Conservation (phyloP, 2,113 vertebrate species). For the Hyperopisus bebe region DNA sequence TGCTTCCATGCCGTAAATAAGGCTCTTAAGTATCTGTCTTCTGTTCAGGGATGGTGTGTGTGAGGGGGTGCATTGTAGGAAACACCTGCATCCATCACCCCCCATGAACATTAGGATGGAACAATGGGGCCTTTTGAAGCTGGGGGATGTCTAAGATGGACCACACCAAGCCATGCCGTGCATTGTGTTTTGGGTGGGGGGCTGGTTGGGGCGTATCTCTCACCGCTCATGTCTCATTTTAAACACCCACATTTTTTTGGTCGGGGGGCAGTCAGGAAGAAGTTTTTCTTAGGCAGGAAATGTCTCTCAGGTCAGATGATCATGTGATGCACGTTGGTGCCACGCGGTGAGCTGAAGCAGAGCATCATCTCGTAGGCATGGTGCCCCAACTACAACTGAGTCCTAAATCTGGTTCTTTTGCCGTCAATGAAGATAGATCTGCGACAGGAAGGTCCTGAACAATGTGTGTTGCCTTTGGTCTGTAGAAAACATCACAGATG, state of each 20-base stretch:
- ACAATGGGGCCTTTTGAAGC: constrained; percentile 36
- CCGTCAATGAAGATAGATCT: neutral
- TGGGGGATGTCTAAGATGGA: constrained; percentile 25
- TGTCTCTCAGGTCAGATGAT: neutral
- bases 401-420: neutral
- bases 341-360: neutral
- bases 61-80: constrained; percentile 33
- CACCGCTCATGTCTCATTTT: constrained; percentile 17
- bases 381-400: neutral
- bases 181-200: constrained; percentile 18
- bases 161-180: constrained; percentile 34
- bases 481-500: neutral
- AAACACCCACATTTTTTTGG: constrained; percentile 13
- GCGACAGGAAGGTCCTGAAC: neutral
- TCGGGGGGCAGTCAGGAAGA: neutral
- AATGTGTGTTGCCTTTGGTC: neutral
- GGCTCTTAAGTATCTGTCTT: neutral
- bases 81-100: constrained; percentile 27
- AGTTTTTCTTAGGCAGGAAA: neutral
- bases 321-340: neutral
- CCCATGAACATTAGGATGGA: constrained; percentile 22
- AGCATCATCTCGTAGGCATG: neutral
- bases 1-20: neutral
- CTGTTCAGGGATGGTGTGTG: neutral
- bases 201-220: constrained; percentile 11